Base-by-base conservation (phyloP, 2,797 vertebrate species). In the Falco berigora region DNA sequence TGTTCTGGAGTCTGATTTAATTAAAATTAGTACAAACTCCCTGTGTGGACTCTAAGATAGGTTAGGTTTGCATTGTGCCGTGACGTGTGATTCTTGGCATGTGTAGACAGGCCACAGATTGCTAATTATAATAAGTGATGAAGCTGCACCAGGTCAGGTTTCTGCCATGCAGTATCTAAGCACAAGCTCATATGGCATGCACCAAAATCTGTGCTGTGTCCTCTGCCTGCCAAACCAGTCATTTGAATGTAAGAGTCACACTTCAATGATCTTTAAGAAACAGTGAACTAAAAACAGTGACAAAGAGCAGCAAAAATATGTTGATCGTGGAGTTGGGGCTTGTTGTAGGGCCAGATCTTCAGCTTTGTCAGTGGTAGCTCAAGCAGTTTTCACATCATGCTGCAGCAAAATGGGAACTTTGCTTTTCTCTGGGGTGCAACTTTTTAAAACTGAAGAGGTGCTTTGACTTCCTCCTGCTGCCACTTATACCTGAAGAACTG, bases 61-160 rank as follows among this genome's bases (percentile, higher is more conserved):
- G 74, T 81, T 86, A 64, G 15, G 32, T 91, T 96, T 95, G 40
- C 63, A 52, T 81, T 95, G 83, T 88, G 74, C 78, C 8, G 15
- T 61, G 71, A 92, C 89, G 86, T 94, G 80, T 76, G 63, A 90
- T 84, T 76, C 88, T 91, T 92, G 83, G 88, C 30, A 36, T 76
- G 71, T 89, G 74, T 12, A 96, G 86, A 56, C 67, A 74, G 71
- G 64, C 71, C 67, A 79, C 93, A 91, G 92, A 85, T 92, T 94
- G 84, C 71, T 94, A 89, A 96, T 96, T 95, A 89, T 55, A 88
- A 36, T 83, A 93, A 92, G 74, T 71, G 73, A 73, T 82, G 80
- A 89, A 94, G 84, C 88, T 92, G 77, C 67, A 76, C 55, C 63
- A 77, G 80, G 77, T 96, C 71, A 87, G 63, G 74, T 85, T 92